These are phyloP conservation scores for Candidula unifasciata DNA, from an alignment of 2,888 invertebrate genomes.

Conservation along the genomic window DNA sequence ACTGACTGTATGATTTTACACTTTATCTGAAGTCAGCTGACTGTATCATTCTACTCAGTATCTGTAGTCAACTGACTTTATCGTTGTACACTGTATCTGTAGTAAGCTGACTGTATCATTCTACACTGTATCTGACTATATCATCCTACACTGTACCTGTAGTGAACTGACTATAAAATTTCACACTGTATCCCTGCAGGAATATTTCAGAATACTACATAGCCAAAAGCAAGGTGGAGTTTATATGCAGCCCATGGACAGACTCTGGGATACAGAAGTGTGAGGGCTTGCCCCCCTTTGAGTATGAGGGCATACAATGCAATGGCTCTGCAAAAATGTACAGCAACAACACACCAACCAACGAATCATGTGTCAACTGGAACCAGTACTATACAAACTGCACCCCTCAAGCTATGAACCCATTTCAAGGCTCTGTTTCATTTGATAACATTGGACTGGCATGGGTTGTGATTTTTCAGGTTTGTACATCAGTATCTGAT, in stretches of 20 bases:
- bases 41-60: too few relatives aligned
- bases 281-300: conserved; percentile 78
- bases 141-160: too few relatives aligned
- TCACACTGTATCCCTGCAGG: conserved; percentile 54
- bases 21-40: too few relatives aligned
- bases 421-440: conserved; percentile 98
- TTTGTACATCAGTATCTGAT: conserved; percentile 80
- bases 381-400: conserved; percentile 98
- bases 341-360: conserved; percentile 80
- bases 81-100: too few relatives aligned
- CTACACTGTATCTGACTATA: too few relatives aligned
- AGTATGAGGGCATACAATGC: conserved; percentile 84
- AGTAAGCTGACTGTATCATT: too few relatives aligned
- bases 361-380: conserved; percentile 94
- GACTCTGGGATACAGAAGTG: conserved; percentile 94
- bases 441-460: conserved; percentile 99
- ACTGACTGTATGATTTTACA: too few relatives aligned
- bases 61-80: too few relatives aligned
- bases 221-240: conserved; percentile 82
- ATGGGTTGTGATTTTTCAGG: conserved; percentile 99
- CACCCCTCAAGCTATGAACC: conserved; percentile 93
- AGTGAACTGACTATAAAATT: too few relatives aligned
- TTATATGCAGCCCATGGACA: conserved; percentile 95
- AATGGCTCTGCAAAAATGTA: conserved; percentile 84
- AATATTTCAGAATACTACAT: conserved; percentile 68